phyloP scores from a whole-genome alignment of 2,888 invertebrate genomes.

The Eucera pruinosa region DNA sequence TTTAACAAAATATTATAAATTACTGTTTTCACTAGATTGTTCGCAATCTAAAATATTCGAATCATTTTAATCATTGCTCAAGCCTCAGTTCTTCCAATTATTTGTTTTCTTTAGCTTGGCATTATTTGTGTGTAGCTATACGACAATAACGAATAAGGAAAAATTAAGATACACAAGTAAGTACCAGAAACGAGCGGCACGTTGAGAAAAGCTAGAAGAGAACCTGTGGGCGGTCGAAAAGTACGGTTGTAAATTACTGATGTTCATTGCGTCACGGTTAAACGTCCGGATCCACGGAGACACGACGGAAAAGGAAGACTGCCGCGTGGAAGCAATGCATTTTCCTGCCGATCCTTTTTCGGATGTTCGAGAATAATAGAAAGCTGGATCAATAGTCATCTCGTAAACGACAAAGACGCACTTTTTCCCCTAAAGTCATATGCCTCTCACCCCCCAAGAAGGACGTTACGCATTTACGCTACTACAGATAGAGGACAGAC shows the following conservation, averaged over 20 bases:
- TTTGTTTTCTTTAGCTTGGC: too few relatives aligned
- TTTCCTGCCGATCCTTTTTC: conserved; percentile 48
- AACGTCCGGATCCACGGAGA: conserved; percentile 36
- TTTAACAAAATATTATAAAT: too few relatives aligned
- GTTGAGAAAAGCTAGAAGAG: not conserved
- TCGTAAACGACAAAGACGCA: conserved; percentile 46
- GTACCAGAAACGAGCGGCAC: not conserved
- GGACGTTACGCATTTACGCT: conserved; percentile 10
- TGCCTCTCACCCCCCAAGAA: not conserved
- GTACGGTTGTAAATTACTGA: conserved; percentile 74
- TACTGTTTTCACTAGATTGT: too few relatives aligned
- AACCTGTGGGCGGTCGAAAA: conserved; percentile 42
- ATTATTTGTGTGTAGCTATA: too few relatives aligned
- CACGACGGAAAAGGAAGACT: conserved; percentile 26
- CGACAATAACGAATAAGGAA: not conserved
- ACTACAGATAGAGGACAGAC: conserved; percentile 15
- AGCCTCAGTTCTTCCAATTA: too few relatives aligned
- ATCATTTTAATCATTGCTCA: too few relatives aligned
- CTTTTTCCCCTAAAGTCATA: conserved; percentile 28
- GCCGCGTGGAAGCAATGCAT: conserved; percentile 23
- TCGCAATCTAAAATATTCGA: too few relatives aligned
- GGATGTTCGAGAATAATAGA: conserved; percentile 48
- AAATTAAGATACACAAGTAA: too few relatives aligned
- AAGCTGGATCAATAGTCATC: conserved; percentile 40
- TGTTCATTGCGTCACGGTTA: conserved; percentile 77